Percentiles rank a stretch among this genome's conserved stretches.
Conservation (phyloP, 1,140 invertebrate genomes). For the Babylonia areolata region DNA sequence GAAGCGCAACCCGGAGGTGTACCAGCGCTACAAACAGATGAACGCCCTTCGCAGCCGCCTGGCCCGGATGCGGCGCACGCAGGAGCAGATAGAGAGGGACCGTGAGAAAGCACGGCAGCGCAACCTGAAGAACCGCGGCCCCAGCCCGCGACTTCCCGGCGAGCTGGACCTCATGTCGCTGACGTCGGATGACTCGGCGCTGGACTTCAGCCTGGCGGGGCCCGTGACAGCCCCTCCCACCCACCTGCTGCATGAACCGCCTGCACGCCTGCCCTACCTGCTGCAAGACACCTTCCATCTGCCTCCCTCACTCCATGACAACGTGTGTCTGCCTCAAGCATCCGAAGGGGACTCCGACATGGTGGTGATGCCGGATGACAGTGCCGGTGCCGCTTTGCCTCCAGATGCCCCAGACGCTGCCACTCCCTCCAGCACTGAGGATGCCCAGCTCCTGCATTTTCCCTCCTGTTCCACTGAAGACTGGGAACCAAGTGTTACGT, state of each 20-base stretch:
- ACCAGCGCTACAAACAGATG: constrained; percentile 41
- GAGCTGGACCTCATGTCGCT: constrained; percentile 28
- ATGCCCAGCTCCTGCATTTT: neutral
- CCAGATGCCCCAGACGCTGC: neutral
- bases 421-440: neutral
- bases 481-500: constrained; percentile 29
- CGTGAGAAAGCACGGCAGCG: constrained; percentile 19
- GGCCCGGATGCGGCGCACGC: constrained; percentile 30
- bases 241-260: constrained; percentile 3
- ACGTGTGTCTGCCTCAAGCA: neutral
- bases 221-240: constrained; percentile 8
- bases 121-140: constrained; percentile 14
- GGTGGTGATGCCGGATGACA: neutral
- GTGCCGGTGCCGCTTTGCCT: neutral
- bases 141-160: neutral
- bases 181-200: constrained; percentile 1
- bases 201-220: constrained; percentile 17
- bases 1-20: constrained; percentile 37
- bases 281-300: neutral
- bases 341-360: neutral
- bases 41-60: constrained; percentile 37
- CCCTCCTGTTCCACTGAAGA: neutral
- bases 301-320: neutral
- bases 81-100: constrained; percentile 30
- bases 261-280: neutral